A percentile compares a stretch with the other conserved stretches of the same genome.
Evolutionary conservation across 2,888 invertebrate genomes (phyloP).

Genomic region (Diploptera punctata): DNA sequence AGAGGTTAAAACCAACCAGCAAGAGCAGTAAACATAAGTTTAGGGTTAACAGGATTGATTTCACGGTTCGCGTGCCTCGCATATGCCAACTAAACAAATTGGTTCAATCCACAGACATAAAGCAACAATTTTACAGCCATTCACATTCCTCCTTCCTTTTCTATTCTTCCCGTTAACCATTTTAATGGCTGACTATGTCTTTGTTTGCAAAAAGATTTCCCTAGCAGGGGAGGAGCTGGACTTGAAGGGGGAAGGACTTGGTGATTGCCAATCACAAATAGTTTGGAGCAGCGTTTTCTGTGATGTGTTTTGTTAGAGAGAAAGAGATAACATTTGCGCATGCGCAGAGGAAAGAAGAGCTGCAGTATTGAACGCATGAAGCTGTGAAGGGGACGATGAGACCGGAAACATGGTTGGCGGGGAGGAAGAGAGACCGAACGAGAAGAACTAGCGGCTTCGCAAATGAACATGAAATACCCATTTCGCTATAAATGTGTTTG

Average conservation of each 20-base stretch:
- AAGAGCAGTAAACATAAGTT: no score
- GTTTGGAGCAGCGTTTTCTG: constrained; percentile 37
- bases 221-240: constrained; percentile 20
- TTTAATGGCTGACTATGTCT: constrained; percentile 10
- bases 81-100: background rate
- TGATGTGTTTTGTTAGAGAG: constrained; percentile 34
- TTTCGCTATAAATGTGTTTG: constrained; percentile 46
- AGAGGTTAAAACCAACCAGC: no score
- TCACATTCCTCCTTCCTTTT: no score
- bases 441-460: constrained; percentile 26
- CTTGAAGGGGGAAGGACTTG: constrained; percentile 31
- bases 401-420: constrained; percentile 7
- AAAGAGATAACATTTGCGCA: background rate
- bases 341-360: constrained; percentile 21
- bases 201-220: constrained; percentile 10
- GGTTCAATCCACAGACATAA: constrained; percentile 6
- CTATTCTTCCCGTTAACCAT: constrained; percentile 3
- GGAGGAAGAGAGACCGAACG: background rate
- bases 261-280: constrained; percentile 43
- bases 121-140: constrained; percentile 11
- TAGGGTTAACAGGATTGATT: background rate
- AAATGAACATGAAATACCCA: constrained; percentile 46
- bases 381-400: constrained; percentile 18
- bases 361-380: constrained; percentile 31
- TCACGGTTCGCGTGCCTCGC: background rate